Conservation (phyloP, 2,888 invertebrate genomes). For the Serripes groenlandicus region DNA sequence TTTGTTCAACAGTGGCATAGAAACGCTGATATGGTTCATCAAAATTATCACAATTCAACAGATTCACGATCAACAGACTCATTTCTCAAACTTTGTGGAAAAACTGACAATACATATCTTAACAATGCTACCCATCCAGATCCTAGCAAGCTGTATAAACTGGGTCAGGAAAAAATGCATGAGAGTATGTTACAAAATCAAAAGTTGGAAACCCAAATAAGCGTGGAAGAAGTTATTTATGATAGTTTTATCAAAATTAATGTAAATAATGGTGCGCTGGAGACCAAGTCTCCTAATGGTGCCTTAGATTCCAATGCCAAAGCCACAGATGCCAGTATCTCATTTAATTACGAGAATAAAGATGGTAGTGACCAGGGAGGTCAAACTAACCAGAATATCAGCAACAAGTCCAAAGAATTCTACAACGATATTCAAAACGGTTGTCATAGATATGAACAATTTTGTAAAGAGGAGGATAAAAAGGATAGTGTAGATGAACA, state of each 20-base stretch:
- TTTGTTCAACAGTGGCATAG: not conserved
- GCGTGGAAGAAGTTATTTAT: slow-evolving; percentile 44
- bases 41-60: not conserved
- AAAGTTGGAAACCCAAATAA: slow-evolving; percentile 8
- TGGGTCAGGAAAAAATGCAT: slow-evolving; percentile 11
- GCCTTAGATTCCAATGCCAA: not conserved
- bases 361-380: not conserved
- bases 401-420: not conserved
- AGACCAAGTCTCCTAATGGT: not conserved
- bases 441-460: not conserved
- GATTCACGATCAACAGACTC: not conserved
- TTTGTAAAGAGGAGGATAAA: not conserved
- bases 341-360: not conserved
- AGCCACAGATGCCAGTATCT: slow-evolving; percentile 6
- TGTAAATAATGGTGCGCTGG: not conserved
- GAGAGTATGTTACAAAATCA: slow-evolving; percentile 2
- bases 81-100: not conserved
- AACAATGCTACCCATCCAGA: not conserved
- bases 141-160: slow-evolving; percentile 6
- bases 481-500: not conserved
- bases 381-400: not conserved
- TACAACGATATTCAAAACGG: not conserved
- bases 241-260: slow-evolving; percentile 61
- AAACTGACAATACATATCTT: not conserved
- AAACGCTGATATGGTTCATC: not conserved